Conservation (phyloP, 2,888 invertebrate genomes). For the Leptinotarsa rubiginosa region DNA sequence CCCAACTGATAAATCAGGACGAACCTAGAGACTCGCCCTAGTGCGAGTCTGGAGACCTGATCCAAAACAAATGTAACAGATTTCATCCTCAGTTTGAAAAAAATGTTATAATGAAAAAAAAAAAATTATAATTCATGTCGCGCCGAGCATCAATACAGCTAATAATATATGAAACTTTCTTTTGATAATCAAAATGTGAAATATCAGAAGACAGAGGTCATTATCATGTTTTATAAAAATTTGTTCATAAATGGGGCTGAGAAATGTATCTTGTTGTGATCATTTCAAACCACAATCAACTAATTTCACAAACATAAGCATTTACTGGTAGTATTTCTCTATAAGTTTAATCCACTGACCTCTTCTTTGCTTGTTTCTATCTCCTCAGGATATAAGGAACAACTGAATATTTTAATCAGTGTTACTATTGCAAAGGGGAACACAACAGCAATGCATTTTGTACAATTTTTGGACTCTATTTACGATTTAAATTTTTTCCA, state of each 20-base stretch:
- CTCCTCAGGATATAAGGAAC: slow-evolving; percentile 27
- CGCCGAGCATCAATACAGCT: too few relatives aligned
- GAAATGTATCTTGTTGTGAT: neutral
- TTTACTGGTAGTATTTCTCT: slow-evolving; percentile 19
- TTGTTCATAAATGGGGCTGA: neutral
- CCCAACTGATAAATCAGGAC: too few relatives aligned
- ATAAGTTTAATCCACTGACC: slow-evolving; percentile 27
- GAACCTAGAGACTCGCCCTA: too few relatives aligned
- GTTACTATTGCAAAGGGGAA: slow-evolving; percentile 22
- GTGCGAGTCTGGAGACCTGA: too few relatives aligned
- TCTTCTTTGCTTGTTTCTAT: slow-evolving; percentile 30
- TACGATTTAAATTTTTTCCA: neutral
- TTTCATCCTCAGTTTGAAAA: too few relatives aligned
- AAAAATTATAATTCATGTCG: too few relatives aligned
- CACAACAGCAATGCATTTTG: slow-evolving; percentile 30
- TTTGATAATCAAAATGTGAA: too few relatives aligned
- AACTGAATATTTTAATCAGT: slow-evolving; percentile 23
- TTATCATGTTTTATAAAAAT: neutral
- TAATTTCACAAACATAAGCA: slow-evolving; percentile 29
- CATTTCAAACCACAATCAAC: neutral
- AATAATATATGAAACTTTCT: too few relatives aligned
- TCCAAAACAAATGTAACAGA: too few relatives aligned
- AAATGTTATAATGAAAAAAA: too few relatives aligned
- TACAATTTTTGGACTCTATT: neutral
- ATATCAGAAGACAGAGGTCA: too few relatives aligned